Conservation (phyloP, 2,113 vertebrate genomes). For the Indicator maculatus region DNA sequence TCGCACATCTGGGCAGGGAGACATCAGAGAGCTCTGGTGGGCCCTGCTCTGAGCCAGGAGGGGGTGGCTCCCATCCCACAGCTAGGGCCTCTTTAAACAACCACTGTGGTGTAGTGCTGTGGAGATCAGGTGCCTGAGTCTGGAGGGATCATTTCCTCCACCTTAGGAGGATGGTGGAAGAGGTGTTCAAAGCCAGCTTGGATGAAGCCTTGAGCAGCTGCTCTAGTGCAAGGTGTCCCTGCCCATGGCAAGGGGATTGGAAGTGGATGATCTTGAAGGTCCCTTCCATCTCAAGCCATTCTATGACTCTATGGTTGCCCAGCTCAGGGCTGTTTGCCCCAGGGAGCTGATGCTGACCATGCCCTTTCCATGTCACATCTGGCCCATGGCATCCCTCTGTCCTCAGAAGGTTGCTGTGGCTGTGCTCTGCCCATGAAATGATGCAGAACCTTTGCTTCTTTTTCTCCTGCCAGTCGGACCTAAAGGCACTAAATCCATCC, state of each 20-base stretch:
- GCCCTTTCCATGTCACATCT: neutral
- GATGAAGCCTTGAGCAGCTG: no score
- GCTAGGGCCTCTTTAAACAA: neutral
- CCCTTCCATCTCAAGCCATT: no score
- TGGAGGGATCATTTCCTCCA: neutral
- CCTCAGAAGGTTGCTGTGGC: neutral
- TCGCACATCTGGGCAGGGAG: neutral
- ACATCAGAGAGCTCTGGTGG: neutral
- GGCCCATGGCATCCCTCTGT: neutral
- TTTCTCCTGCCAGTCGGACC: slow-evolving; percentile 60
- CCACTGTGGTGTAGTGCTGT: neutral
- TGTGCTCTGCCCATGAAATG: accelerated
- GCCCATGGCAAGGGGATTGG: no score
- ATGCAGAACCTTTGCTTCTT: neutral
- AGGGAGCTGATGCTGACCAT: accelerated
- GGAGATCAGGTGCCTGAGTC: neutral
- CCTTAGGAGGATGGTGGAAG: neutral
- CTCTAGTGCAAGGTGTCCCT: no score
- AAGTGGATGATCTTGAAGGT: no score
- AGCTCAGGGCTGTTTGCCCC: neutral
- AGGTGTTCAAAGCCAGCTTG: no score
- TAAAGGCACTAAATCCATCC: slow-evolving; percentile 82
- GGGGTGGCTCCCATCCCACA: neutral
- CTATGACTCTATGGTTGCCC: no score
- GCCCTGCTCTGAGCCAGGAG: neutral